A percentile compares a stretch with the other conserved stretches of the same genome.
Evolutionary conservation across 2,797 vertebrate species (phyloP).

Genomic region (Notoglanidium macrostoma): DNA sequence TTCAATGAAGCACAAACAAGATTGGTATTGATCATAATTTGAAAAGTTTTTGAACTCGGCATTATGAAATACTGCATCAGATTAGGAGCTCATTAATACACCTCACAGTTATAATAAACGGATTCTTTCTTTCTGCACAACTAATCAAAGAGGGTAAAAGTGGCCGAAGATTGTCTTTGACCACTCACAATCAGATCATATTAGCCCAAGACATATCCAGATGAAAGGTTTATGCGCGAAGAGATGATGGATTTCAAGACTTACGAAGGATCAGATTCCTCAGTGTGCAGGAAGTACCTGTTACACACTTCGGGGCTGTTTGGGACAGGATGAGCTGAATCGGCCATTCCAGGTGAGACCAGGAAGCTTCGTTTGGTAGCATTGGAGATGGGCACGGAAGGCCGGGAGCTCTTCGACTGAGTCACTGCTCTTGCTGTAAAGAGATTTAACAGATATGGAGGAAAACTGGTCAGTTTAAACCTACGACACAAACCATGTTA

Average conservation of each 20-base stretch:
- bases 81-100: not conserved
- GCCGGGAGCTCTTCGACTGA: conserved; percentile 86
- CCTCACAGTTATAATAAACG: not conserved
- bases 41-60: not conserved
- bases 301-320: conserved; percentile 80
- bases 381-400: conserved; percentile 92
- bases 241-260: conserved; percentile 61
- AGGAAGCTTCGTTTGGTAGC: conserved; percentile 96
- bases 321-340: conserved; percentile 68
- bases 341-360: conserved; percentile 76
- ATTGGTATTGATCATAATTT: not conserved
- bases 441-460: not conserved
- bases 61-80: not conserved
- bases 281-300: conserved; percentile 86
- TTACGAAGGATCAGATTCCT: conserved; percentile 85
- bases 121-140: too few species aligned
- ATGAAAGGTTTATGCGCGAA: conserved; percentile 17
- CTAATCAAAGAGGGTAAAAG: not conserved
- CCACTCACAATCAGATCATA: not conserved
- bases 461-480: not conserved
- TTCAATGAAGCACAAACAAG: not conserved
- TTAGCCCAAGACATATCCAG: not conserved
- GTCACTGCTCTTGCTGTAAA: conserved; percentile 81
- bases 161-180: not conserved
- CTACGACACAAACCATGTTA: not conserved